A percentile compares a stretch with the other conserved stretches of the same genome.
Conservation (phyloP, 1,140 invertebrate genomes). For the Penaeus japonicus region DNA sequence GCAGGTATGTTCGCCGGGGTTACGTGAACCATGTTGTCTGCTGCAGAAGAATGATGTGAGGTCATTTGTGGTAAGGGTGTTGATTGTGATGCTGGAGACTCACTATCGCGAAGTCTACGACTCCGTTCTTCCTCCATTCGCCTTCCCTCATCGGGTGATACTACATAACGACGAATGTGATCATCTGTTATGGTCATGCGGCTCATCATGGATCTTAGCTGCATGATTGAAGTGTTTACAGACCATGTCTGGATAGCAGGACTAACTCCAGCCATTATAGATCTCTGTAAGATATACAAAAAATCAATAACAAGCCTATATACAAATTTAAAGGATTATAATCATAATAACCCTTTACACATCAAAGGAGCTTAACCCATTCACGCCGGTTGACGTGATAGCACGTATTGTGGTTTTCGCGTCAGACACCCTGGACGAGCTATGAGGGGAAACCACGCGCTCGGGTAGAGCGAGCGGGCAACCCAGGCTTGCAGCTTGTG, state of each 20-base stretch:
- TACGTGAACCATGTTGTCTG: constrained; percentile 34
- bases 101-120: not conserved
- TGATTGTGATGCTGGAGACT: not conserved
- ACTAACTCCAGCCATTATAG: constrained; percentile 61
- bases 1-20: constrained; percentile 36
- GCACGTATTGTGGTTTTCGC: too few species aligned
- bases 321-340: too few species aligned
- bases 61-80: not conserved
- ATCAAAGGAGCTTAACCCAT: too few species aligned
- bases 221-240: constrained; percentile 61
- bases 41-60: not conserved
- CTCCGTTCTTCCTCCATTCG: constrained; percentile 36
- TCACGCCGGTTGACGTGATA: too few species aligned
- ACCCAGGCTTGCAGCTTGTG: too few species aligned
- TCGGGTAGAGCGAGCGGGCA: too few species aligned
- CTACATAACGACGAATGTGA: constrained; percentile 54
- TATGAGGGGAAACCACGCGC: too few species aligned
- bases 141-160: constrained; percentile 36
- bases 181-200: constrained; percentile 59
- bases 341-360: too few species aligned
- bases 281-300: constrained; percentile 51
- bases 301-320: not conserved
- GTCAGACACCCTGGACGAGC: too few species aligned
- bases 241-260: constrained; percentile 63
- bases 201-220: constrained; percentile 61